Conservation (phyloP, 2,797 vertebrate genomes). For the Anguilla megastoma region DNA sequence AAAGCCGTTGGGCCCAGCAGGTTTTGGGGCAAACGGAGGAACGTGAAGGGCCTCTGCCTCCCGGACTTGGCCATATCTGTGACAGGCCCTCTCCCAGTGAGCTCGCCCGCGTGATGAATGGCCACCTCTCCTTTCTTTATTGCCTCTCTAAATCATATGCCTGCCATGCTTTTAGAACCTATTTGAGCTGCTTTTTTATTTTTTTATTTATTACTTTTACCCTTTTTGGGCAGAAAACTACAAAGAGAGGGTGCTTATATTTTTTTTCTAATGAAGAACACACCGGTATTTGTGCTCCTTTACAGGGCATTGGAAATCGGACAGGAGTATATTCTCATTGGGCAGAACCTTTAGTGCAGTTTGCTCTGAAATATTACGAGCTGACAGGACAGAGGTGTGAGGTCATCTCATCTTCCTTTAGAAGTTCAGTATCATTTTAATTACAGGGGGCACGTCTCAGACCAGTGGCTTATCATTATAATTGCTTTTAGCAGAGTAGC, state of each 20-base stretch:
- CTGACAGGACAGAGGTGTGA: conserved; percentile 19
- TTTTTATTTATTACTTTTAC: conserved; percentile 49
- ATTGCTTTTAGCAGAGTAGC: background rate
- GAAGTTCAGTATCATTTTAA: background rate
- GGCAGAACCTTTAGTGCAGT: conserved; percentile 49
- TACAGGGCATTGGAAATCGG: conserved; percentile 47
- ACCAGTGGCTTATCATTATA: background rate
- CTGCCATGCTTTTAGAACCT: conserved; percentile 78
- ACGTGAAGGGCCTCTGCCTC: conserved; percentile 53
- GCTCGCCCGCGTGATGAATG: conserved; percentile 74
- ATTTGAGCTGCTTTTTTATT: conserved; percentile 72
- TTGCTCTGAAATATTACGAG: conserved; percentile 45
- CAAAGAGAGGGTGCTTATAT: conserved; percentile 52
- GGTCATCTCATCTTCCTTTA: background rate
- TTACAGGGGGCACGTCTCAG: background rate
- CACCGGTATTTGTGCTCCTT: conserved; percentile 43
- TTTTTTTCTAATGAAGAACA: conserved; percentile 44
- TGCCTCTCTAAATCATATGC: conserved; percentile 78
- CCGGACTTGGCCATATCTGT: conserved; percentile 66
- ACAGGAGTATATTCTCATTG: conserved; percentile 39
- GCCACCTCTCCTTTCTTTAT: conserved; percentile 77
- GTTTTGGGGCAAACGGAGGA: conserved; percentile 57
- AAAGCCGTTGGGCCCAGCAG: conserved; percentile 63
- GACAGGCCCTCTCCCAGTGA: conserved; percentile 76
- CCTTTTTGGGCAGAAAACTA: conserved; percentile 66